Conservation (phyloP, 2,888 invertebrate species). For the Pachliopta kotzebuea region DNA sequence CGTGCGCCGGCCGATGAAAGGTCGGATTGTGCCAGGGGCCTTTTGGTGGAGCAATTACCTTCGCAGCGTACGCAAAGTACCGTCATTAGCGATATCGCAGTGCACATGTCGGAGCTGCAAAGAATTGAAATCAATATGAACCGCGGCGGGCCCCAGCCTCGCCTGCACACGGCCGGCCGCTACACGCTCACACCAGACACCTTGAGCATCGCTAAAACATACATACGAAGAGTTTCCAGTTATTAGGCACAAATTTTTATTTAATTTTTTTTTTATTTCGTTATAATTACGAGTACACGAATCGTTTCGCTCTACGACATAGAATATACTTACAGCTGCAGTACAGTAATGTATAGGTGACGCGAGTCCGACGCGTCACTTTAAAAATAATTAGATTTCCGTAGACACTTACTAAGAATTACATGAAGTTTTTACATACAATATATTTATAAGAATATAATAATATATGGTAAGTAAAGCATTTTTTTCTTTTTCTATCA, state of each 20-base stretch:
- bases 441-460: constrained; percentile 80
- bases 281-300: constrained; percentile 49
- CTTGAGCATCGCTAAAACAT: constrained; percentile 75
- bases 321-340: constrained; percentile 55
- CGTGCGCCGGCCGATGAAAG: background rate
- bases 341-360: constrained; percentile 58
- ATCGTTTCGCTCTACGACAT: constrained; percentile 60
- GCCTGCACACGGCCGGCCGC: constrained; percentile 49
- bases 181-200: constrained; percentile 71
- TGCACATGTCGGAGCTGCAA: constrained; percentile 28
- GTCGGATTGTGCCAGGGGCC: background rate
- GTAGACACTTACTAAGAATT: constrained; percentile 76
- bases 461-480: constrained; percentile 70
- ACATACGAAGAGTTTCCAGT: constrained; percentile 54
- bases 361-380: constrained; percentile 61
- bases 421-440: constrained; percentile 75
- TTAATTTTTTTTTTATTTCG: constrained; percentile 40
- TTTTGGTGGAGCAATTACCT: constrained; percentile 21
- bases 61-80: constrained; percentile 14
- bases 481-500: constrained; percentile 65
- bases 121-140: constrained; percentile 52
- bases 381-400: constrained; percentile 63
- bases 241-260: constrained; percentile 74
- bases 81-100: constrained; percentile 14
- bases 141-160: too few relatives aligned